phyloP scores from a whole-genome alignment of 2,113 vertebrate species.

The Cephalopterus ornatus region DNA sequence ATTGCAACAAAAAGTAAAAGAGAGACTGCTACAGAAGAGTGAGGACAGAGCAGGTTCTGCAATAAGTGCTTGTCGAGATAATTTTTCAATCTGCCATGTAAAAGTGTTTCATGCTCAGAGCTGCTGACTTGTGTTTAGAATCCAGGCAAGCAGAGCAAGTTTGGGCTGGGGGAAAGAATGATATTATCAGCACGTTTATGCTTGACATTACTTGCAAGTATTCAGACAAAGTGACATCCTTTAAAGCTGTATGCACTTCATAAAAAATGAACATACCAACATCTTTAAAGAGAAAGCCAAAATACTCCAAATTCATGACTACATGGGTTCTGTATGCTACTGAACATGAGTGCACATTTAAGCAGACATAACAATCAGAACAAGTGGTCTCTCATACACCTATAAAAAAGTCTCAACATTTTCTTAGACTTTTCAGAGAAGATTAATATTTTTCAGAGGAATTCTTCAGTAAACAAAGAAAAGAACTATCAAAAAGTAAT shows the following conservation, averaged over 20 bases:
- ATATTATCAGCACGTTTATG: not conserved
- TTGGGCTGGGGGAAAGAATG: fast-evolving
- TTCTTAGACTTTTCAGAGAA: not conserved
- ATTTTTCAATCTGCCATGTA: not conserved
- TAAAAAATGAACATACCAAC: not conserved
- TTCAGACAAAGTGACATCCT: not conserved
- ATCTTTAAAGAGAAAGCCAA: not conserved
- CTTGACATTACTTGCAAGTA: not conserved
- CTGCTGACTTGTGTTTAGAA: not conserved
- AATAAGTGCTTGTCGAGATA: not conserved
- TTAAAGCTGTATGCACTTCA: not conserved
- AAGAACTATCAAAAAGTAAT: not conserved
- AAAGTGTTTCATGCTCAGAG: not conserved
- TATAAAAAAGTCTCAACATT: not conserved
- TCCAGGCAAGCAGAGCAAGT: not conserved
- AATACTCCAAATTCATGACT: not conserved
- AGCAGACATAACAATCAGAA: not conserved
- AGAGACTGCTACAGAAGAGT: not conserved
- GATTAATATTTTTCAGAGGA: not conserved
- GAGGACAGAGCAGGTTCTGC: not conserved
- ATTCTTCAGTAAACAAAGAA: not conserved
- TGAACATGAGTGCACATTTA: not conserved
- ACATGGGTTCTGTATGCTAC: not conserved
- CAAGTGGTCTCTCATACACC: not conserved
- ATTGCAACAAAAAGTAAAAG: not conserved